Evolutionary conservation across 2,888 invertebrate species (phyloP), one percentile per base, ranked within the genome.

Genomic region (Microplitis manilae): DNA sequence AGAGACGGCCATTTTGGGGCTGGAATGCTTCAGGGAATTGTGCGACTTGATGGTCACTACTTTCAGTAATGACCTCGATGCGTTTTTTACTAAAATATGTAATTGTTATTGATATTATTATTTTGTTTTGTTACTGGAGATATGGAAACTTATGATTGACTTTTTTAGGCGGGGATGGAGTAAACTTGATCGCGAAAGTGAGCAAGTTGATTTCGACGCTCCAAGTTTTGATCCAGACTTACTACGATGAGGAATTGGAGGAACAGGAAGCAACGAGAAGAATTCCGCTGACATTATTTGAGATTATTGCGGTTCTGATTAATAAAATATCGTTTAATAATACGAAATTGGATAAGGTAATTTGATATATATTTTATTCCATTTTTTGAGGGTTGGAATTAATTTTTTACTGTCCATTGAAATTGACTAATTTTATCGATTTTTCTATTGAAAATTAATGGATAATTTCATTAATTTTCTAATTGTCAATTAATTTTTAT

Each of bases 11-110:
- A 84, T 92, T 70, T 85, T 90, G 1, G 92, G 93, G 73, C 80
- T 94, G 17, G 94, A 94, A 83, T 91, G 93, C 83, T 94, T 90
- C 89, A 92, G 86, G 80, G 88, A 83, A 87, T 90, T 87, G 68
- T 92, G 83, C 77, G 85, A 85, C 70, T 77, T 90, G 20, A 85
- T 91, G 71, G 89, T 86, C 74, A 85, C 84, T 0, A 75, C 76
- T 9, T 83, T 84, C 6, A 84, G 90, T 50, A 90, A 89, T 75
- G 89, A 91, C 81, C 85, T 92, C 4, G 78, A 87, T 6, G 81
- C 83, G 5, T 92, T 92, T 85, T 85, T 92, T 15, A 83, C 84
- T 70, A 84, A 84, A 80, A 85, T 91, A 64, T 89, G 92, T 92
- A 88, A 83, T 89, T 87, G 39, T 40, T 68, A 8, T 62, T 17